Base-by-base conservation (phyloP, 2,888 invertebrate species). In the Hoplodrina blanda region DNA sequence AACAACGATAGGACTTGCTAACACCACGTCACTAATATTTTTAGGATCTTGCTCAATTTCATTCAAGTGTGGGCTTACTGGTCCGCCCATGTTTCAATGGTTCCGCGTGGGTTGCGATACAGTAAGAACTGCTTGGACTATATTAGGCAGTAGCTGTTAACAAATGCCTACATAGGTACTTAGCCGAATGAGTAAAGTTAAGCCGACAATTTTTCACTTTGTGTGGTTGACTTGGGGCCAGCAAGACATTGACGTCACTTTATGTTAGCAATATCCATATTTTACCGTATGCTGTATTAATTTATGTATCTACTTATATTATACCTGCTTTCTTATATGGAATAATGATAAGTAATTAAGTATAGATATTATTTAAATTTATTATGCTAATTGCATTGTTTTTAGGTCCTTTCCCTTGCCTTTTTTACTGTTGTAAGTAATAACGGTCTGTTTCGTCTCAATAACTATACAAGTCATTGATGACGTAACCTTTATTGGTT, bases 61-160 rank as follows among this genome's bases (percentile, higher is more conserved):
- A 80, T 82, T 86, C 76, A 88, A 88, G 91, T 91, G 91, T 93
- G 90, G 91, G 93, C 82, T 88, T 85, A 92, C 93, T 88, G 84
- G 93, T 92, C 93, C 94, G 93, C 94, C 94, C 90, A 92, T 81
- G 82, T 83, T 73, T 76, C 79, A 75, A 80, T 78, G 74, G 74
- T 77, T 78, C 81, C 71, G 71, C 73, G 91, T 87, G 92, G 93
- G 90, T 68, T 91, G 92, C 85, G 83, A 79, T 84, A 85, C 78
- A 87, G 76, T 69, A 77, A 86, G 78, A 86, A 87, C 78, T 85
- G 85, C 81, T 85, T 86, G 85, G 86, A 87, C 90, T 46, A 77
- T 89, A 91, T 91, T 89, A 89, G 90, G 91, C 59, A 69, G 73
- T 76, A 79, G 82, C 76, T 86, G 76, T 70, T 69, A 76, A 75